Base-by-base conservation (phyloP, 1,140 invertebrate species). In the Bombus huntii region DNA sequence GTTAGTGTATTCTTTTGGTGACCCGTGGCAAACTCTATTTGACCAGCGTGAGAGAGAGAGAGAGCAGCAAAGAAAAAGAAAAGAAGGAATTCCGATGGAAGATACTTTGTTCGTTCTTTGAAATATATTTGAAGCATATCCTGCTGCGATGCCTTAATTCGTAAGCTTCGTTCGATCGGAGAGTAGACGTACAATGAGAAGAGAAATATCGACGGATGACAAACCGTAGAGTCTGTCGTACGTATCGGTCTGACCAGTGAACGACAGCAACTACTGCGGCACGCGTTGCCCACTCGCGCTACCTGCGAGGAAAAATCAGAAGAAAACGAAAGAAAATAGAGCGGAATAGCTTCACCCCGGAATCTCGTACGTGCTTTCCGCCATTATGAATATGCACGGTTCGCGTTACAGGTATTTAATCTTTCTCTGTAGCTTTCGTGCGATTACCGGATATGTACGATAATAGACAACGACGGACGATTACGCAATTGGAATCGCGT, bases 181-280 rank as follows among this genome's bases (percentile, higher is more conserved):
- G 72, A 53, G 42, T 72, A 39, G 34, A 39, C 25, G 3, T 28
- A 6, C 34, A 37, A 9, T 4, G 18, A 37, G 8, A 34, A 37
- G 8, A 25, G 31, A 25, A 70, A 70, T 34, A 34, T 31, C 6
- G 31, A 34, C 2, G 34, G n/a, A 3, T 34, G 34, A 18, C 22
- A 6, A 37, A 68, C 22, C 15, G 28, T n/a, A 66, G 2, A 9
- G 15, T 66, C n/a, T 66, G n/a, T 15, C 9, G 3, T 6, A 71
- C 39, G 71, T n/a, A 10, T 73, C 47, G 28, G 78, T 13, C 83
- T 79, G 87, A 89, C 12, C 70, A 78, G 34, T 76, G 88, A 68
- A 57, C 77, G 88, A 83, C 65, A 5, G n/a, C 31, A 47, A 83
- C 87, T 75, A 87, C 79, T 86, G 53, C 2, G 66, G 44, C 34